Conservation (phyloP, 1,140 invertebrate species). For the Orchestia grillus region DNA sequence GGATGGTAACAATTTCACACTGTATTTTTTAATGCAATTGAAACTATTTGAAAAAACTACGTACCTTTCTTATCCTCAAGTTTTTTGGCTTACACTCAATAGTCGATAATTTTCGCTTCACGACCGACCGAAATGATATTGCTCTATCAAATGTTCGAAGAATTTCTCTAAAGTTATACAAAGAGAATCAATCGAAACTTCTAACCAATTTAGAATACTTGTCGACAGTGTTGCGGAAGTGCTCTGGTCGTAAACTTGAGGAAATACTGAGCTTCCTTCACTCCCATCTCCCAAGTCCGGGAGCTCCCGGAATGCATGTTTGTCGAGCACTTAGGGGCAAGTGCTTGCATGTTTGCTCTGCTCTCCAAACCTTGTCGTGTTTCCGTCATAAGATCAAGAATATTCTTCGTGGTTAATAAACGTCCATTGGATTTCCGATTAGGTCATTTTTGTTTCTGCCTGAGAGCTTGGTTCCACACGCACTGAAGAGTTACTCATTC, state of each 20-base stretch:
- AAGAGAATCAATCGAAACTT: constrained; percentile 43
- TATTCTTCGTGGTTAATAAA: not conserved
- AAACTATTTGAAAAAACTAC: not conserved
- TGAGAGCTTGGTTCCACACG: too few species aligned
- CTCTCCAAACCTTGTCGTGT: not conserved
- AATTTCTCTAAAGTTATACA: not conserved
- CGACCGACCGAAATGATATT: not conserved
- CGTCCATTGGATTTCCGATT: not conserved
- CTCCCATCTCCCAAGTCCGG: not conserved
- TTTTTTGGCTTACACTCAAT: not conserved
- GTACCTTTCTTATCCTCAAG: not conserved
- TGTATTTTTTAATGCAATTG: not conserved
- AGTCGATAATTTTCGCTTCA: not conserved
- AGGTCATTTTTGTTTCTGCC: too few species aligned
- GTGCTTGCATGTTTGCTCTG: not conserved
- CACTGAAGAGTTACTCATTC: too few species aligned
- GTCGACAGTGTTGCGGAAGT: not conserved
- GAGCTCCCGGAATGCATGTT: not conserved
- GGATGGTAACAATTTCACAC: not conserved
- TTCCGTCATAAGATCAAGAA: not conserved
- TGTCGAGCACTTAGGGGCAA: not conserved
- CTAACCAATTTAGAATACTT: constrained; percentile 43
- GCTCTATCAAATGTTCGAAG: not conserved
- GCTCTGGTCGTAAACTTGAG: not conserved
- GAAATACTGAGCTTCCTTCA: not conserved